phyloP scores from a whole-genome alignment of 1,140 invertebrate species.

The Drosophila burlai region DNA sequence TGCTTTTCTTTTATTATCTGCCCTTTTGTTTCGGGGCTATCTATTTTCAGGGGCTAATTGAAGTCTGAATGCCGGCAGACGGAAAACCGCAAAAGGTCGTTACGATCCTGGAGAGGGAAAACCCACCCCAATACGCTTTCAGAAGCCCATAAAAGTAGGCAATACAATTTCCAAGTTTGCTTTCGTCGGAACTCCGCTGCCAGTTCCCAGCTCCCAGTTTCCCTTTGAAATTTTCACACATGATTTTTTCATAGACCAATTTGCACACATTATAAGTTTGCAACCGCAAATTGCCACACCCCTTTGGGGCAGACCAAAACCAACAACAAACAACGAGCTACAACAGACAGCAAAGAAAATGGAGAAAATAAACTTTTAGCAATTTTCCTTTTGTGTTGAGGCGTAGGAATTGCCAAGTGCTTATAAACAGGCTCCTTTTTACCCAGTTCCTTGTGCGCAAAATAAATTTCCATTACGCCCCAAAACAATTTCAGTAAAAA shows the following conservation, averaged over 20 bases:
- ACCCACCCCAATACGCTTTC: slow-evolving; percentile 8
- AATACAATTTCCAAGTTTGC: slow-evolving; percentile 48
- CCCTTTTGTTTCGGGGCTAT: slow-evolving; percentile 31
- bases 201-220: slow-evolving; percentile 14
- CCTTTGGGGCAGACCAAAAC: slow-evolving; percentile 33
- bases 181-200: slow-evolving; percentile 9
- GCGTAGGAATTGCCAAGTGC: slow-evolving; percentile 48
- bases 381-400: slow-evolving; percentile 47
- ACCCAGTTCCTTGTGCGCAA: slow-evolving; percentile 12
- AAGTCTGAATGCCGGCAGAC: slow-evolving; percentile 41
- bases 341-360: slow-evolving; percentile 21
- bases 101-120: background rate
- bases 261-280: slow-evolving; percentile 79
- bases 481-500: slow-evolving; percentile 64
- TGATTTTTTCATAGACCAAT: slow-evolving; percentile 79
- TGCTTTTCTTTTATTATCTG: slow-evolving; percentile 11
- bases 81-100: slow-evolving; percentile 44
- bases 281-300: slow-evolving; percentile 52
- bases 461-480: slow-evolving; percentile 68
- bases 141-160: slow-evolving; percentile 45
- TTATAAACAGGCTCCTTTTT: slow-evolving; percentile 32
- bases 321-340: slow-evolving; percentile 4
- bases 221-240: slow-evolving; percentile 68
- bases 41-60: slow-evolving; percentile 66
- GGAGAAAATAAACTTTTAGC: slow-evolving; percentile 48